phyloP scores from a whole-genome alignment of 2,113 vertebrate genomes.

The Pimephales promelas region DNA sequence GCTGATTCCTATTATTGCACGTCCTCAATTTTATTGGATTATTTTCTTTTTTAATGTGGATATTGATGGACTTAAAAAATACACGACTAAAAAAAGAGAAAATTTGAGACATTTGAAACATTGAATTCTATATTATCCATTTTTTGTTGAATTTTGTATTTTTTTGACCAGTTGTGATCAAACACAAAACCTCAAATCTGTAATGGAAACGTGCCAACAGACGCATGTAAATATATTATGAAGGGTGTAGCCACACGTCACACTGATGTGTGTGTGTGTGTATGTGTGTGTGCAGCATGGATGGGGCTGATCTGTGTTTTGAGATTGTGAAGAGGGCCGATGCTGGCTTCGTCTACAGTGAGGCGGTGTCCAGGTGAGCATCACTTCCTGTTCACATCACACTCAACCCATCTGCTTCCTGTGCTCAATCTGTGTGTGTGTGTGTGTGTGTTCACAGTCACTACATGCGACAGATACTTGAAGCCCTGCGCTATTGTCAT shows the following conservation, averaged over 20 bases:
- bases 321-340: constrained; percentile 93
- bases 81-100: neutral
- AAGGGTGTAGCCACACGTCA: no score
- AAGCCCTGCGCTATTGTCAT: constrained; percentile 97
- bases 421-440: neutral
- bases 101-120: neutral
- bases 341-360: constrained; percentile 91
- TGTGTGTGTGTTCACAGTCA: constrained; percentile 75
- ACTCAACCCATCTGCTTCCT: neutral
- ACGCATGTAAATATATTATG: neutral
- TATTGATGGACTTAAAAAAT: neutral
- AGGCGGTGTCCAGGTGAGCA: constrained; percentile 89
- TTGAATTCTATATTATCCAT: no score
- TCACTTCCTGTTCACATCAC: neutral
- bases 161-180: neutral
- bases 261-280: constrained; percentile 62
- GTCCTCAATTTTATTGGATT: neutral
- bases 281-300: constrained; percentile 79
- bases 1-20: neutral
- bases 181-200: neutral
- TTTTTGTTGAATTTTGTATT: neutral
- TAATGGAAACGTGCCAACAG: no score
- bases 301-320: constrained; percentile 92
- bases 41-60: neutral
- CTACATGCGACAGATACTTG: constrained; percentile 98